Base-by-base conservation (phyloP, 1,140 invertebrate species). In the Sesamia nonagrioides region DNA sequence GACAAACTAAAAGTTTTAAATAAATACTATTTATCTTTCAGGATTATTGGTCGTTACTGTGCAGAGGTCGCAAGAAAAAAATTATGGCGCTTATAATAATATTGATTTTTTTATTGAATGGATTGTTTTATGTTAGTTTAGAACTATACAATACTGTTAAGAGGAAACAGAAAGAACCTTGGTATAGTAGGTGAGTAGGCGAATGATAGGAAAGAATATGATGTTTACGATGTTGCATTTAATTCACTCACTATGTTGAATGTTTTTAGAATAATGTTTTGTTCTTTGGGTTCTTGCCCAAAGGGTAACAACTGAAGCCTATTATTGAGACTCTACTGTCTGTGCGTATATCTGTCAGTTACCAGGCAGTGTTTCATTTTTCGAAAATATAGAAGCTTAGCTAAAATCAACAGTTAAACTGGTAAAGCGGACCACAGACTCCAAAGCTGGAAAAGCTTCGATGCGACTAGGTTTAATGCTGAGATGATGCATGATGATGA, bases 81-180 rank as follows among this genome's bases (percentile, higher is more conserved):
- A 89, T 93, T 58, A 81, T 86, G 17, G 83, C 80, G 74, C 81
- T 94, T 68, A 73, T 88, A 27, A 71, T 92, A 8, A 78, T 93
- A 76, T 85, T 94, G 48, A 81, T 91, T 63, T 83, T 91, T 83
- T 82, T 93, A 61, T 68, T 94, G 72, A 93, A 94, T 87, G 90
- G 88, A 15, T 88, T 94, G 86, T 86, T 94, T 74, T 94, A 91
- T 84, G 90, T 93, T n/a, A 92, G 91, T 80, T 79, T 94, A 77
- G 86, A 92, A 74, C 77, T 94, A 33, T 90, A 89, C 42, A 91
- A 92, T 78, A 87, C 89, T 35, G 81, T 92, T 9, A 92, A 86
- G 63, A 86, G 81, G 74, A 89, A 86, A 68, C 83, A 91, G 56
- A 89, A 86, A 72, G 82, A 86, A 45, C 80, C 82, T 15, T 92